Base-by-base conservation (phyloP, 2,113 vertebrate species). In the Dascyllus trimaculatus region DNA sequence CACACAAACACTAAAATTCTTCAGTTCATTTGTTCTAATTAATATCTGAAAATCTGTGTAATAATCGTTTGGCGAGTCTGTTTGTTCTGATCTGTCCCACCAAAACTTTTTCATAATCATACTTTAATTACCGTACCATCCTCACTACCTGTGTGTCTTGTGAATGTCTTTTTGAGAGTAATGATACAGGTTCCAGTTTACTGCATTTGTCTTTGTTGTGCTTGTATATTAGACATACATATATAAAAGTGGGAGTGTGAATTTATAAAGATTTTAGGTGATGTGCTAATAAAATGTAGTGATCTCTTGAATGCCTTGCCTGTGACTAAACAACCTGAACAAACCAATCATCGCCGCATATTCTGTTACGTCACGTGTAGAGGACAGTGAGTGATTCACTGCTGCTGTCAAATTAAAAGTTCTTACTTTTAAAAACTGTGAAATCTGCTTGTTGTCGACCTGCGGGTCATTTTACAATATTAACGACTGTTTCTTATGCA, bases 161-260 rank as follows among this genome's bases (percentile, higher is more conserved):
- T 35, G 35, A 10, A 40, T 40, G 38, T 14, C 4, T 51, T 38
- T 22, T 67, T 67, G 38, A 1, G 17, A 67, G 48, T 24, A 29
- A 24, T 38, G 35, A 66, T 52, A 53, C 38, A 21, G 35, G 14
- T 66, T 22, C 35, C 21, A 24, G 10, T 67, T 40, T 21, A 11
- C 32, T 38, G 21, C n/a, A 53, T 18, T 24, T 67, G 22, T 40
- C 17, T 0, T 19, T n/a, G 14, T 19, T 53, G 29, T 0, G 0
- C 22, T 0, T 52, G 24, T 53, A 66, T 29, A 35, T 35, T 35
- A 35, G 8, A 35, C 32, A 32, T 4, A 32, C 26, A 29, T 29
- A 29, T 29, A 6, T 29, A 35, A 35, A 32, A 32, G 32, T 32
- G 32, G 6, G 32, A 32, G 32, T 32, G 32, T 5, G 32, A 22